Conservation (phyloP, 2,888 invertebrate species). For the Rhagophthalmus giganteus region DNA sequence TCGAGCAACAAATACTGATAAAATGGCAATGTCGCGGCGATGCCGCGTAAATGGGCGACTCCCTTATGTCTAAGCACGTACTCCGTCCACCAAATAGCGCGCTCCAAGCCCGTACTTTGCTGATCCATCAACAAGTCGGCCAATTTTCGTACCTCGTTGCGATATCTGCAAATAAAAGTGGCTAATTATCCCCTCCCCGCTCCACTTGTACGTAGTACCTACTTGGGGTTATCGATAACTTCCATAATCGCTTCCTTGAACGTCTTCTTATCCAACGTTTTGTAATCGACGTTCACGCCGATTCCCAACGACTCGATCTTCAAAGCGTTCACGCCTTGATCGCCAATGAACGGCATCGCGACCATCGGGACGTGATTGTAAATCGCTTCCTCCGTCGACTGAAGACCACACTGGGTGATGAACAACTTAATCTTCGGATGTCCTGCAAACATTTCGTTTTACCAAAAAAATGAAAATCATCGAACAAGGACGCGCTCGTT, state of each 20-base stretch:
- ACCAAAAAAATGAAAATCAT: too few species aligned
- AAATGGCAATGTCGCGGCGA: slow-evolving; percentile 28
- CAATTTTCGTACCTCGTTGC: slow-evolving; percentile 26
- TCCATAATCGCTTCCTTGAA: slow-evolving; percentile 30
- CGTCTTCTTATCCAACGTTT: slow-evolving; percentile 34
- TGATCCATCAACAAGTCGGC: slow-evolving; percentile 35
- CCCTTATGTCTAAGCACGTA: slow-evolving; percentile 42
- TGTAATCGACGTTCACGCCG: neutral
- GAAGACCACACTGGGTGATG: too few species aligned
- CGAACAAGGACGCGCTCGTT: too few species aligned
- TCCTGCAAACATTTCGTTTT: slow-evolving; percentile 47
- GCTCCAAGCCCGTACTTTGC: slow-evolving; percentile 38
- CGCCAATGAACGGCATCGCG: slow-evolving; percentile 53
- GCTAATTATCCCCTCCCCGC: too few species aligned
- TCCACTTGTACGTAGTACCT: neutral
- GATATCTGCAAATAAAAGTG: slow-evolving; percentile 36
- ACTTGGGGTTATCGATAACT: neutral
- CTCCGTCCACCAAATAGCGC: slow-evolving; percentile 45
- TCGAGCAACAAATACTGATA: slow-evolving; percentile 39
- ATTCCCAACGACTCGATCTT: slow-evolving; percentile 12
- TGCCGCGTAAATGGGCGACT: slow-evolving; percentile 35
- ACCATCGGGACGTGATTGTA: slow-evolving; percentile 53
- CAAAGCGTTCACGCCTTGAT: slow-evolving; percentile 52
- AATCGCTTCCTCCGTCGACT: slow-evolving; percentile 56
- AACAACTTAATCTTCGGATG: slow-evolving; percentile 58